phyloP scores from a whole-genome alignment of 2,888 invertebrate genomes.

The Auanema freiburgensis region DNA sequence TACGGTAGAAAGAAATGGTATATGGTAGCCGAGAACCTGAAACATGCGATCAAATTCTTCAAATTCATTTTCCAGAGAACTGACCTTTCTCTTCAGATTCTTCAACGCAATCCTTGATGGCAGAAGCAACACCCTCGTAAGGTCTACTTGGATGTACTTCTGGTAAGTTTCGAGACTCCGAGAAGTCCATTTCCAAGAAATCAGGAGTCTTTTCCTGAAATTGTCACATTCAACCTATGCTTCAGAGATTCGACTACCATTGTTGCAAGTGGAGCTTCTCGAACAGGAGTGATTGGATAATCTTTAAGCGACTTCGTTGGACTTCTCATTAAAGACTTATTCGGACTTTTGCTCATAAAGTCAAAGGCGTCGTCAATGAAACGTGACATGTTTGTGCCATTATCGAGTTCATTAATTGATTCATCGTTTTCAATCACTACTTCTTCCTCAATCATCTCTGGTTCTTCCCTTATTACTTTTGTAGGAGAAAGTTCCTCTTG shows the following conservation, averaged over 20 bases:
- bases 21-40: constrained; percentile 22
- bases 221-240: no score
- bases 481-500: neutral
- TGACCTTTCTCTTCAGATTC: neutral
- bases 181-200: neutral
- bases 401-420: constrained; percentile 10
- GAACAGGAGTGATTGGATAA: constrained; percentile 3
- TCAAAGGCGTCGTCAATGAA: constrained; percentile 46
- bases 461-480: constrained; percentile 9
- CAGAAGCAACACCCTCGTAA: no score
- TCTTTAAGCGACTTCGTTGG: neutral
- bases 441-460: constrained; percentile 11
- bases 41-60: neutral
- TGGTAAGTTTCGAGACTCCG: neutral
- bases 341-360: constrained; percentile 30
- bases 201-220: constrained; percentile 14
- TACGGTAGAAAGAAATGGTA: constrained; percentile 40
- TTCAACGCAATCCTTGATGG: no score
- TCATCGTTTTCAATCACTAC: constrained; percentile 7
- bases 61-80: neutral
- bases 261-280: constrained; percentile 12
- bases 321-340: neutral
- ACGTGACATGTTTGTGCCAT: constrained; percentile 19
- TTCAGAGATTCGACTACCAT: neutral
- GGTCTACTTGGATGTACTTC: neutral